Conservation (phyloP, 2,797 vertebrate species). For the Acomys russatus region DNA sequence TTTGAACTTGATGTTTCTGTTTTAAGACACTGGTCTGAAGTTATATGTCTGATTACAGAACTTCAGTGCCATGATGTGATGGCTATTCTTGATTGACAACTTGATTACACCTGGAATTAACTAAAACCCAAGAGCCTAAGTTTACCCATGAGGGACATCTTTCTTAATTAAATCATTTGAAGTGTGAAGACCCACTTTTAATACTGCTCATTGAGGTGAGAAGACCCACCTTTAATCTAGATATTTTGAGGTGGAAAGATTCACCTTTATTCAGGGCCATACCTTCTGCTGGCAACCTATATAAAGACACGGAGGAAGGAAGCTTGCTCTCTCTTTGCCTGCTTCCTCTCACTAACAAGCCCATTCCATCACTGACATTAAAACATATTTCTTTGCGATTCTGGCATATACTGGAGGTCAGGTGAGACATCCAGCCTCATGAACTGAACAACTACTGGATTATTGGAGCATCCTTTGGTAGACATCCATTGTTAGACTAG, state of each 20-base stretch:
- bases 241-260: neutral
- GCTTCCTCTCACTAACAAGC: neutral
- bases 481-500: neutral
- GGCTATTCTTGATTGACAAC: neutral
- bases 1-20: neutral
- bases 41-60: neutral
- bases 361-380: neutral
- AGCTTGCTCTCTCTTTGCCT: neutral
- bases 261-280: neutral
- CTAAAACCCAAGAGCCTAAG: neutral
- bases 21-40: conserved; percentile 6
- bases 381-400: neutral
- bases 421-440: neutral
- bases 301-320: neutral
- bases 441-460: neutral
- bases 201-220: neutral
- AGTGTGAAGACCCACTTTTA: neutral
- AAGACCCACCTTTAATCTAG: neutral
- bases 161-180: neutral
- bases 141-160: neutral
- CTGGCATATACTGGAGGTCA: neutral
- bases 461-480: neutral
- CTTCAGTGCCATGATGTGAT: neutral
- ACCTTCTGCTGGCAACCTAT: no score
- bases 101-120: neutral